A percentile compares a stretch with the other conserved stretches of the same genome.
phyloP scores from a whole-genome alignment of 2,888 invertebrate species.

The Drosophila ustulata region DNA sequence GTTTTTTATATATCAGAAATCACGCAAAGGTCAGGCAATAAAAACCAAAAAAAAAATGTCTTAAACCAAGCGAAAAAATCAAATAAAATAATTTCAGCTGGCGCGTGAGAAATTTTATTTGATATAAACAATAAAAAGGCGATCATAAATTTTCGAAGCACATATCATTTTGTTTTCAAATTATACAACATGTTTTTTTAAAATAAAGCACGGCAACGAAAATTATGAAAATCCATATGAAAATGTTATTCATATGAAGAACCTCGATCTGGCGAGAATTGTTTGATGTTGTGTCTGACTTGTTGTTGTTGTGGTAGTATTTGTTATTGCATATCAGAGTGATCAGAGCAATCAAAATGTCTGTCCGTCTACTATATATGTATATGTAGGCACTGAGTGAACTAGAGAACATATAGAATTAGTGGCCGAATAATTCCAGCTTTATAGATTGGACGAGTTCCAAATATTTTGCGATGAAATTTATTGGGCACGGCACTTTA shows the following conservation, averaged over 20 bases:
- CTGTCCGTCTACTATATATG: slow-evolving; percentile 23
- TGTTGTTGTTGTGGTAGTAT: slow-evolving; percentile 23
- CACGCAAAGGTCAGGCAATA: slow-evolving; percentile 42
- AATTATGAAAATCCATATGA: slow-evolving; percentile 31
- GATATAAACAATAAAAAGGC: slow-evolving; percentile 54
- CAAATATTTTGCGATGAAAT: slow-evolving; percentile 51
- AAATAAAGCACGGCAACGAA: slow-evolving; percentile 19
- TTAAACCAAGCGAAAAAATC: slow-evolving; percentile 18
- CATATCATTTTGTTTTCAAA: slow-evolving; percentile 72
- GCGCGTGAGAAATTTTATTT: slow-evolving; percentile 64
- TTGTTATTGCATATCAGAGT: slow-evolving; percentile 19
- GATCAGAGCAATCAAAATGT: slow-evolving; percentile 51
- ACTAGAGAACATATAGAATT: slow-evolving; percentile 25
- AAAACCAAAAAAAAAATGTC: slow-evolving; percentile 29
- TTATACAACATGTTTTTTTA: slow-evolving; percentile 56
- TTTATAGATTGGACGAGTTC: slow-evolving; percentile 71
- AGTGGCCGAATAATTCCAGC: slow-evolving; percentile 58
- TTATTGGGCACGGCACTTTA: slow-evolving; percentile 67
- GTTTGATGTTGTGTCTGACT: slow-evolving; percentile 50
- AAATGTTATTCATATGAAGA: slow-evolving; percentile 31
- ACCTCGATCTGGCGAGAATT: slow-evolving; percentile 35
- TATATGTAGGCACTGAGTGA: background rate
- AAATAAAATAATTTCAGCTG: slow-evolving; percentile 31
- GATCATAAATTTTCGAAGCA: slow-evolving; percentile 63
- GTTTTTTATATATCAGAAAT: slow-evolving; percentile 26